A percentile compares a stretch with the other conserved stretches of the same genome.
Evolutionary conservation across 1,140 invertebrate genomes (phyloP).

Genomic region (Luehdorfia chinensis): DNA sequence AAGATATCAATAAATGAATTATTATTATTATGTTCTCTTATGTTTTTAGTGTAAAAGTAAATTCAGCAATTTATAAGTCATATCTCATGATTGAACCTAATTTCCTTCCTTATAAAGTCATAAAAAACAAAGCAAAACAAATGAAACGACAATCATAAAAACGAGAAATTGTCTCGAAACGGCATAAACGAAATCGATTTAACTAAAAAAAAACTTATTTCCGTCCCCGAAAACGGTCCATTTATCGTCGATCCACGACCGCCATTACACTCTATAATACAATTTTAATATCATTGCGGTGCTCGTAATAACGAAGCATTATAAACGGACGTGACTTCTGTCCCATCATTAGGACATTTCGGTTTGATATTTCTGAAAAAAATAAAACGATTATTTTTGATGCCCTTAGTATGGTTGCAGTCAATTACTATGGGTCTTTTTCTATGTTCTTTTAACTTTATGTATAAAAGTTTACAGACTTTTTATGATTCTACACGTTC

Average conservation of each 20-base stretch:
- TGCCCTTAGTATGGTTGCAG: neutral
- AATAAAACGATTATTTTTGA: constrained; percentile 6
- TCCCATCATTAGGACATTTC: constrained; percentile 43
- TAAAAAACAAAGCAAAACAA: constrained; percentile 18
- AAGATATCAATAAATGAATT: too few species aligned
- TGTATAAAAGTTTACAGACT: too few species aligned
- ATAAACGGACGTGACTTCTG: constrained; percentile 56
- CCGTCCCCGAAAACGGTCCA: constrained; percentile 47
- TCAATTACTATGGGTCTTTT: too few species aligned
- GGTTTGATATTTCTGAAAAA: constrained; percentile 27
- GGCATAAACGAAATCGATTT: constrained; percentile 60
- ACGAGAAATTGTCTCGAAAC: constrained; percentile 22
- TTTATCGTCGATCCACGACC: constrained; percentile 50
- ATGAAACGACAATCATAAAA: constrained; percentile 24
- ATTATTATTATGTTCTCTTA: too few species aligned
- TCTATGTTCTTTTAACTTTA: neutral
- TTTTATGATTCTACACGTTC: too few species aligned
- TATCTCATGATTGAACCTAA: too few species aligned
- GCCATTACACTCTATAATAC: constrained; percentile 55
- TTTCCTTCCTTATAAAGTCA: too few species aligned
- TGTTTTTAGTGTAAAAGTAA: too few species aligned
- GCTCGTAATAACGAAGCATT: constrained; percentile 50
- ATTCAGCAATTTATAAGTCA: too few species aligned
- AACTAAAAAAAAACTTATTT: constrained; percentile 43
- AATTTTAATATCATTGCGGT: constrained; percentile 53